Evolutionary conservation across 2,113 vertebrate species (phyloP).

Genomic region (Patagioenas fasciata): DNA sequence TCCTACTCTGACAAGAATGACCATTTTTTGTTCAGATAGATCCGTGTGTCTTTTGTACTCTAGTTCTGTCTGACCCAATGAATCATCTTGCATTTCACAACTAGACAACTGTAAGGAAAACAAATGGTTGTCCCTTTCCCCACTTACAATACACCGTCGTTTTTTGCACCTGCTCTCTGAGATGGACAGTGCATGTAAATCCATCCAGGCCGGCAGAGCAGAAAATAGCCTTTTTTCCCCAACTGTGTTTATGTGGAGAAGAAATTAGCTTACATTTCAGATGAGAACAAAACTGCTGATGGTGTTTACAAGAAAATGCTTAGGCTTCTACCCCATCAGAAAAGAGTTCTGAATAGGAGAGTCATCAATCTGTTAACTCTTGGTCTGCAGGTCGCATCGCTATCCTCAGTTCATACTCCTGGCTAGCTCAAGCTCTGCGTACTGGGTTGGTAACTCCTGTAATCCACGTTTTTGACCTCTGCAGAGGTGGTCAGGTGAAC

Average conservation of each 20-base stretch:
- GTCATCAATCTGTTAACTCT: fast-evolving
- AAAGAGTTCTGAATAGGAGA: not conserved
- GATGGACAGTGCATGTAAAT: not conserved
- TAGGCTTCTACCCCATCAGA: not conserved
- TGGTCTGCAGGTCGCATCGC: fast-evolving
- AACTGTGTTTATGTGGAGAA: not conserved
- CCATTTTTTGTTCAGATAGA: not conserved
- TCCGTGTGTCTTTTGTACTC: not conserved
- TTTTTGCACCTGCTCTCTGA: not conserved
- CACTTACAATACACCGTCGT: not conserved
- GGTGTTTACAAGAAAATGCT: not conserved
- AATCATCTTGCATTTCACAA: not conserved
- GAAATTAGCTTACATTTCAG: not conserved
- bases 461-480: not conserved
- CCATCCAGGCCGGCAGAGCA: not conserved
- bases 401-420: not conserved
- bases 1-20: fast-evolving
- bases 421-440: not conserved
- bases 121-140: not conserved
- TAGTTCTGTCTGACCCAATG: not conserved
- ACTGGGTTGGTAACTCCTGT: not conserved
- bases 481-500: not conserved
- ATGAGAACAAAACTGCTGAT: not conserved
- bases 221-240: not conserved
- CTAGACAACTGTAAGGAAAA: not conserved